Evolutionary conservation across 2,888 invertebrate species (phyloP).

Genomic region (Heliconius charithonia): DNA sequence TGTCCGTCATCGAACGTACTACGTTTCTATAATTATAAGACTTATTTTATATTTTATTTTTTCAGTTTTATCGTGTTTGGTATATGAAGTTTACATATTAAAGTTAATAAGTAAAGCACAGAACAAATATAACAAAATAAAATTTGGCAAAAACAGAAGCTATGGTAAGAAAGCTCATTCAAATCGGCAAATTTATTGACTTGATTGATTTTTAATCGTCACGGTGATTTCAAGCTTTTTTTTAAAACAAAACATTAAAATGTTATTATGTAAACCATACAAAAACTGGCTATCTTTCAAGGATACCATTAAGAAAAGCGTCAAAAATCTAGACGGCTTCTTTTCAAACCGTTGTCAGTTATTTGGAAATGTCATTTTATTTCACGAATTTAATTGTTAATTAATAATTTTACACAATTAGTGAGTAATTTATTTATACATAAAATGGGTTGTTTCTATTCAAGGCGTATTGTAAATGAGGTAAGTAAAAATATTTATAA

Average conservation of each 20-base stretch:
- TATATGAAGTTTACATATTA: too few relatives aligned
- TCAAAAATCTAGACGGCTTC: constrained; percentile 71
- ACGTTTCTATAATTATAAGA: neutral
- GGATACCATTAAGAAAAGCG: constrained; percentile 55
- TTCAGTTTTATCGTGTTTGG: neutral
- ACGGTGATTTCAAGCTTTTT: neutral
- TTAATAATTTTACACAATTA: constrained; percentile 57
- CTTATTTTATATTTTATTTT: neutral
- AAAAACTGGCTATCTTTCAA: constrained; percentile 33
- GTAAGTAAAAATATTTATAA: constrained; percentile 54
- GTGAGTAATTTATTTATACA: constrained; percentile 53
- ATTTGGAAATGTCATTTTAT: constrained; percentile 77
- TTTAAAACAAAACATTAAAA: neutral
- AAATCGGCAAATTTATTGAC: neutral
- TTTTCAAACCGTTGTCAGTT: constrained; percentile 71
- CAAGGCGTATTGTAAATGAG: constrained; percentile 59
- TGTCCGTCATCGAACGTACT: neutral
- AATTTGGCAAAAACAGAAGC: neutral
- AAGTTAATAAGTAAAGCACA: too few relatives aligned
- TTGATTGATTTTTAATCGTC: neutral
- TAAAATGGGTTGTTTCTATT: constrained; percentile 75
- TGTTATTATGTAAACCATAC: neutral
- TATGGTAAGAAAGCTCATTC: too few relatives aligned
- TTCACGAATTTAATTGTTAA: constrained; percentile 61
- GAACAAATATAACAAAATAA: neutral